A percentile compares a stretch with the other conserved stretches of the same genome.
phyloP scores from a whole-genome alignment of 2,797 vertebrate genomes.

The Sebastes itinus region DNA sequence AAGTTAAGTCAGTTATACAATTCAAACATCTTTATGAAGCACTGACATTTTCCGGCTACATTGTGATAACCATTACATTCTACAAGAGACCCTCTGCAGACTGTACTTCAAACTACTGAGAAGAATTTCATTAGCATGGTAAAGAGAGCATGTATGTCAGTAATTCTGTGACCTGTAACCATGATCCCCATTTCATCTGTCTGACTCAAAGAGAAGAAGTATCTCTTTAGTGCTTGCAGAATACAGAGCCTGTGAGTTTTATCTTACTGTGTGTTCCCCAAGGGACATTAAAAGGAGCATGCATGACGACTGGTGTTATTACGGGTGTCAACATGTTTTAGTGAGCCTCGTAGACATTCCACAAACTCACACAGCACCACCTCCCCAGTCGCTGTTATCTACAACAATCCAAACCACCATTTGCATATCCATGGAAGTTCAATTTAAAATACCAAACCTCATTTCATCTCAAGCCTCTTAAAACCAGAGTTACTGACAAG shows the following conservation, averaged over 20 bases:
- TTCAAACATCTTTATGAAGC: neutral
- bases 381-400: neutral
- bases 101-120: neutral
- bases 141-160: neutral
- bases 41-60: neutral
- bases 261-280: neutral
- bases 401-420: constrained; percentile 1
- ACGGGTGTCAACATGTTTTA: constrained; percentile 66
- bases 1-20: neutral
- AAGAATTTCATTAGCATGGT: neutral
- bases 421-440: constrained; percentile 19
- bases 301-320: constrained; percentile 44
- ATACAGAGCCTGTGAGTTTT: neutral
- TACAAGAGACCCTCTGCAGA: neutral
- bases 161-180: neutral
- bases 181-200: neutral
- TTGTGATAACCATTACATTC: neutral
- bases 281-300: constrained; percentile 18
- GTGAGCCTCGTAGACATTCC: constrained; percentile 58
- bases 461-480: neutral
- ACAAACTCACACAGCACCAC: constrained; percentile 17
- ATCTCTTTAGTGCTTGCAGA: neutral
- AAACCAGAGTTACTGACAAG: neutral
- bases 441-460: neutral
- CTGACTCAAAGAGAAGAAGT: neutral